Percentiles rank a stretch among this genome's conserved stretches.
Conservation (phyloP, 2,113 vertebrate genomes). For the Lethenteron reissneri region DNA sequence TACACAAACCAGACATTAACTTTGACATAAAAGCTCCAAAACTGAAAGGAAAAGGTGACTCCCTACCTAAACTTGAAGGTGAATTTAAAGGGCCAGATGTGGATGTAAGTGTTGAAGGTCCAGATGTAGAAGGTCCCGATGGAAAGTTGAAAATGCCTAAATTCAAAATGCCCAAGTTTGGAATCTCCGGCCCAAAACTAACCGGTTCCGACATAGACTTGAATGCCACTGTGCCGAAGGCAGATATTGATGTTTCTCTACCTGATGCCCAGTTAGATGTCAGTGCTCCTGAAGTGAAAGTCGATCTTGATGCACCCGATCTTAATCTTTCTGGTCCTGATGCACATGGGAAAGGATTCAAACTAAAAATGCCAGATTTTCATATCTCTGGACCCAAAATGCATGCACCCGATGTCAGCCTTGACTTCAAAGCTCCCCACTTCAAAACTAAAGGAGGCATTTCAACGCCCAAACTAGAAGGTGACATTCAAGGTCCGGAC, state of each 20-base stretch:
- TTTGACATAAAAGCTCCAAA: not conserved
- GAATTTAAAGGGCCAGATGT: not conserved
- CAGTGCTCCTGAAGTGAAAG: not conserved
- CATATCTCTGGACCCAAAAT: not conserved
- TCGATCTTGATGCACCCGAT: not conserved
- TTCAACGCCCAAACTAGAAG: conserved; percentile 5
- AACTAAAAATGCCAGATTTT: not conserved
- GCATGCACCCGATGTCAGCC: conserved; percentile 7
- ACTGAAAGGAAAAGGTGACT: not conserved
- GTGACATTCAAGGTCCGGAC: not conserved
- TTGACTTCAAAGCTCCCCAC: conserved; percentile 14
- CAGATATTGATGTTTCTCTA: not conserved
- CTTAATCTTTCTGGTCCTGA: not conserved
- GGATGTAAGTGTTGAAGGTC: conserved; percentile 4
- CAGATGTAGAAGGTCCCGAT: not conserved
- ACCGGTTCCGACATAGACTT: conserved; percentile 1
- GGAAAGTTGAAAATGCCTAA: not conserved
- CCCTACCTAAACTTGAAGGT: not conserved
- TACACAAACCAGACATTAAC: not conserved
- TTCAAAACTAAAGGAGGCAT: conserved; percentile 14
- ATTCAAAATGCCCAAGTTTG: conserved; percentile 1
- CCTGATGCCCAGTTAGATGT: not conserved
- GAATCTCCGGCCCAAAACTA: not conserved
- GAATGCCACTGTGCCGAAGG: not conserved
- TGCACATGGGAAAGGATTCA: not conserved